Percentiles rank a stretch among this genome's conserved stretches.
These are phyloP conservation scores for Halcyon senegalensis DNA, from an alignment of 2,113 vertebrate species.

Conservation along the genomic window DNA sequence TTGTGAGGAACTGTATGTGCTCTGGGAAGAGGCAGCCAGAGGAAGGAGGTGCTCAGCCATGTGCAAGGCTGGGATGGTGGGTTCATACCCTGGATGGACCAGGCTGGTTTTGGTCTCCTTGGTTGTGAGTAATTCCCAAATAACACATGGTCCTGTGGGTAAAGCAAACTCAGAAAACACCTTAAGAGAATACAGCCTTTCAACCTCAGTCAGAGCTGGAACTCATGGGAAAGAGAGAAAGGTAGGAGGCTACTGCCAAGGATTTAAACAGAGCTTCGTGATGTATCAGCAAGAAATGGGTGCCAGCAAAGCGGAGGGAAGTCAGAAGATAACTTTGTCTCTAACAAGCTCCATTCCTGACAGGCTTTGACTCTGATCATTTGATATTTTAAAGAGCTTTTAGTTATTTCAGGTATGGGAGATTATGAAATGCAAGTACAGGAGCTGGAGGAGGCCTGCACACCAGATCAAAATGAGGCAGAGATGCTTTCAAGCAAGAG, in stretches of 20 bases:
- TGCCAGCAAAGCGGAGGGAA: neutral
- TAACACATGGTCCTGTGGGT: neutral
- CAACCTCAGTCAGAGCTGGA: neutral
- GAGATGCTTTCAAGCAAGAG: neutral
- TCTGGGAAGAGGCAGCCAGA: neutral
- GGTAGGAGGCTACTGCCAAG: neutral
- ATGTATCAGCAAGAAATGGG: neutral
- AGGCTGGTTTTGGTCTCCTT: neutral
- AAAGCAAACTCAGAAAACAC: neutral
- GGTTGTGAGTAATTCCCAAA: neutral
- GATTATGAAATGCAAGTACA: conserved; percentile 21
- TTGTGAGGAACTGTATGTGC: neutral
- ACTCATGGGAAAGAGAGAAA: neutral
- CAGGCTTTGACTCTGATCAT: conserved; percentile 25
- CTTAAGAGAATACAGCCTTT: neutral
- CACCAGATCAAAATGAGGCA: neutral
- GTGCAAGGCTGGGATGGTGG: accelerated
- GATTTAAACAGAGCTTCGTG: neutral
- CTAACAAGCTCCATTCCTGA: conserved; percentile 24
- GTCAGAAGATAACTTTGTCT: conserved; percentile 36
- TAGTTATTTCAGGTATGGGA: conserved; percentile 11
- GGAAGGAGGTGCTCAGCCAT: neutral
- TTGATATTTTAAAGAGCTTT: conserved; percentile 53
- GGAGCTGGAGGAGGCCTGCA: neutral
- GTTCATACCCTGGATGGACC: neutral